Conservation (phyloP, 1,140 invertebrate genomes). For the Orchestia grillus region DNA sequence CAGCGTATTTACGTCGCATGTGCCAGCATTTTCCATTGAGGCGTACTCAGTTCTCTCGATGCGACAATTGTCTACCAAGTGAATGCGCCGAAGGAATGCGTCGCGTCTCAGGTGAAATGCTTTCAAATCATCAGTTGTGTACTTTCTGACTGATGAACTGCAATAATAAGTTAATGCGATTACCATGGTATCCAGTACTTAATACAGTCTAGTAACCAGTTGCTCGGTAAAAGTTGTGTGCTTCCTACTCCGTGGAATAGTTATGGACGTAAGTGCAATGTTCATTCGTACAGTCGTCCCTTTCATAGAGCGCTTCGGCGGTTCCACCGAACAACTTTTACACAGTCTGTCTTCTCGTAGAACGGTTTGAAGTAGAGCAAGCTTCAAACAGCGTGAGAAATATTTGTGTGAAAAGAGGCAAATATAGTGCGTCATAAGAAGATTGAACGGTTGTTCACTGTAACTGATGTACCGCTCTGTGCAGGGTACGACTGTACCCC, state of each 20-base stretch:
- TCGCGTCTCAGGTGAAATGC: not conserved
- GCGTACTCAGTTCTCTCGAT: not conserved
- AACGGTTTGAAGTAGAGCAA: too few species aligned
- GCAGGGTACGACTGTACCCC: too few species aligned
- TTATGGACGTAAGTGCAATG: not conserved
- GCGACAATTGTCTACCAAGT: not conserved
- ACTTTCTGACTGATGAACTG: not conserved
- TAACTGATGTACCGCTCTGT: too few species aligned
- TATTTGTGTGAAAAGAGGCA: too few species aligned
- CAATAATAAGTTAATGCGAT: not conserved
- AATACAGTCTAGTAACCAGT: not conserved
- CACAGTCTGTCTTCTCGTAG: too few species aligned
- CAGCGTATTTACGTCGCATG: not conserved
- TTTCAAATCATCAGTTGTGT: not conserved
- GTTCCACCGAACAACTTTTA: too few species aligned
- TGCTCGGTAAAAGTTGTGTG: not conserved
- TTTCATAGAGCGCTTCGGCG: too few species aligned
- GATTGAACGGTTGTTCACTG: too few species aligned
- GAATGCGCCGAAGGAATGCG: not conserved
- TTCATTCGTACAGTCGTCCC: not conserved
- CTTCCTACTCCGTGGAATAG: not conserved
- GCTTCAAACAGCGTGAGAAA: too few species aligned
- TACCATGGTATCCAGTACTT: not conserved
- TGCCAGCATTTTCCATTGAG: not conserved
- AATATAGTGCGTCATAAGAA: too few species aligned